These are phyloP conservation scores for Oreochromis mossambicus DNA, from an alignment of 2,797 vertebrate species.

Conservation along the genomic window DNA sequence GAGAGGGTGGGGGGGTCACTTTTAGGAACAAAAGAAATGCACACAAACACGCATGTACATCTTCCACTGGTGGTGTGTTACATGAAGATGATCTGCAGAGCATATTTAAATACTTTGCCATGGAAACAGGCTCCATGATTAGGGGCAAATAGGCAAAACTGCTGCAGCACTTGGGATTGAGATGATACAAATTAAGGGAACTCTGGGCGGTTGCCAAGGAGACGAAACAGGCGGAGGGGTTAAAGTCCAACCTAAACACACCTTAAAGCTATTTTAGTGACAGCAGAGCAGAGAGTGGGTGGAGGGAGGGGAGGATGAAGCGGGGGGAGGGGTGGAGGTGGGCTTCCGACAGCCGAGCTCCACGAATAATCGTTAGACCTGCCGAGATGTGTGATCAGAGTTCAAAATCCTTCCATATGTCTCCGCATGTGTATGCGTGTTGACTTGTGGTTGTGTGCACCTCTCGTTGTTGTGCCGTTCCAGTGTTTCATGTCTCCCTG, in stretches of 20 bases:
- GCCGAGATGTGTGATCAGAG: conserved; percentile 63
- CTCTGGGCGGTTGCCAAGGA: conserved; percentile 69
- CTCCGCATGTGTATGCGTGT: background rate
- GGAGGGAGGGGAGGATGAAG: conserved; percentile 8
- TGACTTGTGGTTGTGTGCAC: background rate
- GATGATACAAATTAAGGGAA: conserved; percentile 77
- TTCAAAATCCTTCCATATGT: conserved; percentile 50
- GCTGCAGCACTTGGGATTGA: conserved; percentile 69
- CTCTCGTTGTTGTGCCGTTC: conserved; percentile 10
- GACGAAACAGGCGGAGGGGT: conserved; percentile 63
- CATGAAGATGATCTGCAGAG: conserved; percentile 64
- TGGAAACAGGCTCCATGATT: conserved; percentile 76
- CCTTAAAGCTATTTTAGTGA: conserved; percentile 78
- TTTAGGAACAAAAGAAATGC: conserved; percentile 26
- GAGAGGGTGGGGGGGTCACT: background rate
- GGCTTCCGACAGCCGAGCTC: conserved; percentile 40
- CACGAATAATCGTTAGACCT: conserved; percentile 59
- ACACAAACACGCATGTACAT: background rate
- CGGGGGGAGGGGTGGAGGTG: background rate
- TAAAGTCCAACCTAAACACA: conserved; percentile 79
- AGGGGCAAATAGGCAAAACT: conserved; percentile 70
- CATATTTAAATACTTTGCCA: conserved; percentile 77
- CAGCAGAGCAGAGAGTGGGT: conserved; percentile 27
- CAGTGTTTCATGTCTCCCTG: conserved; percentile 6
- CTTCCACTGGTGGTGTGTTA: conserved; percentile 51